Evolutionary conservation across 2,797 vertebrate species (phyloP), one percentile per base, ranked within the genome.

Genomic region (Helarctos malayanus): DNA sequence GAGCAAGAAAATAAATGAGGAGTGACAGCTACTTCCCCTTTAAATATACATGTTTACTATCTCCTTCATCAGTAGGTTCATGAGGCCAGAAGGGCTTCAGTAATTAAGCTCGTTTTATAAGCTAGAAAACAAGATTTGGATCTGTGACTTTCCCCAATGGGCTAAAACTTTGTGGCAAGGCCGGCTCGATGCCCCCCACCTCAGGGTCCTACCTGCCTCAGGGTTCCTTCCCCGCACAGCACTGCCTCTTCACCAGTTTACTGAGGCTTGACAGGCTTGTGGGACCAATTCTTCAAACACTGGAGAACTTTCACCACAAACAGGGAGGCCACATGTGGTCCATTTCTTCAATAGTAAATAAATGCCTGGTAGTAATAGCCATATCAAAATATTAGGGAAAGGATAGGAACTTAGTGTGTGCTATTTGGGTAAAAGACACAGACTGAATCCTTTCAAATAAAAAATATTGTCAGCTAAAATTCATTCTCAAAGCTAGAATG

Each of bases 11-110:
- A 63, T 49, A 87, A 86, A 90, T 78, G 65, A 95, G 69, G 29
- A 94, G 38, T 80, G 92, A 88, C 79, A 97, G 75, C 16, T 25
- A 38, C 15, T 8, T 93, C 83, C 76, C 86, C n/a, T 61, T 97
- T 95, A 89, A 90, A 93, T 91, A 79, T 49, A 78, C 63, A 63
- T 25, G 7, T 71, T 82, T 84, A 32, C 57, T 29, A 32, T 79
- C 38, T 21, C 54, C 29, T 80, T 92, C 69, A 52, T 89, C 54
- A 80, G 79, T 86, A 61, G 45, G 7, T 29, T 86, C 59, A 45
- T 71, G 79, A 94, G 11, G 8, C 68, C 27, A 63, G 65, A 81
- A 91, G 49, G 41, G 41, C 23, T 89, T 2, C 13, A 83, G 56
- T 65, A 76, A 93, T 45, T 76, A 91, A 91, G 35, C n/a, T 93